Percentiles rank a stretch among this genome's conserved stretches.
Evolutionary conservation across 2,113 vertebrate species (phyloP).

Genomic region (Pavo muticus): DNA sequence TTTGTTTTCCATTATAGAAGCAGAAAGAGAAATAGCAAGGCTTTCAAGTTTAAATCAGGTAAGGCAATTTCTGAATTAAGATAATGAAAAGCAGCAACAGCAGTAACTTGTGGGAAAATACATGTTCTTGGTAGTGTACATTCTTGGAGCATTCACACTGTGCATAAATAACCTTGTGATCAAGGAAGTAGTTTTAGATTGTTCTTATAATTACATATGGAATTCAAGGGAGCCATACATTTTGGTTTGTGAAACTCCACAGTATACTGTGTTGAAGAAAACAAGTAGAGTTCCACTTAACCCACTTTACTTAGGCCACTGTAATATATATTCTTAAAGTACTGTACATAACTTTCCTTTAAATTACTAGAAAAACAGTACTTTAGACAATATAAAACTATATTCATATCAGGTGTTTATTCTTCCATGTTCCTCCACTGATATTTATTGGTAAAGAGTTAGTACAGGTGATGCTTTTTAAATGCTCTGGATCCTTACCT

Average conservation of each 20-base stretch:
- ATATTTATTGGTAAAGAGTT: neutral
- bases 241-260: neutral
- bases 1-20: constrained; percentile 78
- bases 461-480: neutral
- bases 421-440: neutral
- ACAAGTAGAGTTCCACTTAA: neutral
- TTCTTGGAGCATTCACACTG: neutral
- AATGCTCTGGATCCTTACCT: neutral
- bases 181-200: neutral
- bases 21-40: constrained; percentile 87
- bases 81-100: neutral
- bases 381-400: neutral
- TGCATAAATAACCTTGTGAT: neutral
- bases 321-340: neutral
- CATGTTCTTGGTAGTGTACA: fast-evolving
- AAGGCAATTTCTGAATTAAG: constrained; percentile 59
- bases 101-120: neutral
- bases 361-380: neutral
- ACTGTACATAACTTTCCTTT: neutral
- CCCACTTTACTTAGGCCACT: neutral
- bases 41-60: constrained; percentile 83
- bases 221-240: neutral
- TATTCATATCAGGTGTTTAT: neutral
- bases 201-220: neutral
- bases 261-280: neutral